Percentiles rank a stretch among this genome's conserved stretches.
These are phyloP conservation scores for Himalopsyche japonica DNA, from an alignment of 2,888 invertebrate species.

Conservation along the genomic window DNA sequence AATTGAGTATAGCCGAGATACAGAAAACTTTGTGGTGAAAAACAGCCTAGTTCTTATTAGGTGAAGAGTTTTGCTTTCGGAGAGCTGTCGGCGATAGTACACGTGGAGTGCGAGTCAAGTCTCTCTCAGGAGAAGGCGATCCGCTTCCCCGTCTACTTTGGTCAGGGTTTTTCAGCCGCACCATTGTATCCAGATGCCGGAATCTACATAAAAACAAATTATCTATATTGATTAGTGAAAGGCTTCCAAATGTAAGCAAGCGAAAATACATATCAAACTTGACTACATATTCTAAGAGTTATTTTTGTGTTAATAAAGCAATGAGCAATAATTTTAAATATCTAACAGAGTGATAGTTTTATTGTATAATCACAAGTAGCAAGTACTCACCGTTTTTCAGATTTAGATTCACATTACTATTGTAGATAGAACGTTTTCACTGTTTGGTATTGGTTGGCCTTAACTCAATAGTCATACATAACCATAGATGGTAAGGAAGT, in stretches of 20 bases:
- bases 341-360: too few relatives aligned
- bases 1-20: neutral
- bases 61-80: conserved; percentile 47
- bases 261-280: neutral
- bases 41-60: conserved; percentile 43
- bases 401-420: too few relatives aligned
- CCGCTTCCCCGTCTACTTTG: conserved; percentile 67
- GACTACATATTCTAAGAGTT: neutral
- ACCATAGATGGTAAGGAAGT: neutral
- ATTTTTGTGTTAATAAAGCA: neutral
- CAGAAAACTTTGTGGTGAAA: neutral
- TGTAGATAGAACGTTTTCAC: too few relatives aligned
- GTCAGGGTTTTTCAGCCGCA: conserved; percentile 72
- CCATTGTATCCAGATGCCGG: conserved; percentile 85
- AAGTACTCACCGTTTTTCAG: too few relatives aligned
- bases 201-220: conserved; percentile 62
- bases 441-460: neutral
- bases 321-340: neutral
- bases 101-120: conserved; percentile 54
- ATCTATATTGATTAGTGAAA: conserved; percentile 2
- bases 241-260: neutral
- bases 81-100: conserved; percentile 52
- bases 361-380: too few relatives aligned
- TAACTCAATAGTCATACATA: neutral
- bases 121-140: conserved; percentile 71